These are phyloP conservation scores for Eucera pruinosa DNA, from an alignment of 2,888 invertebrate genomes.

Conservation along the genomic window DNA sequence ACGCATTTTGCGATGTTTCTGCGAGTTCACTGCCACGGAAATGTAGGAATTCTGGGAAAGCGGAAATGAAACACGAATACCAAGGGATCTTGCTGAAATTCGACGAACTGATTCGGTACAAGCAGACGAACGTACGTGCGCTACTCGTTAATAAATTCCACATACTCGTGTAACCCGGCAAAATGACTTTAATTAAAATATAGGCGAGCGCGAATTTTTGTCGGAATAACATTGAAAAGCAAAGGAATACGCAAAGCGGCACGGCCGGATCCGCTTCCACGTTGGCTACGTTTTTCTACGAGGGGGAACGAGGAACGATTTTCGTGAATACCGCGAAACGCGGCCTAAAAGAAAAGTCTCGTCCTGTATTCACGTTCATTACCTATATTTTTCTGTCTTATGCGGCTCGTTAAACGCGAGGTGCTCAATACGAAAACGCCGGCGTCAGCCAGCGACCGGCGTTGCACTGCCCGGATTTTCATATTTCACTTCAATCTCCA, in stretches of 20 bases:
- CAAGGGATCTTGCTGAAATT: constrained; percentile 41
- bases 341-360: constrained; percentile 42
- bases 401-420: constrained; percentile 68
- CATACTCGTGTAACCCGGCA: constrained; percentile 38
- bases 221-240: constrained; percentile 65
- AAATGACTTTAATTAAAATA: constrained; percentile 65
- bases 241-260: constrained; percentile 20
- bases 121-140: constrained; percentile 27
- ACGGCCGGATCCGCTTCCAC: constrained; percentile 19
- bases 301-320: constrained; percentile 51
- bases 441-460: constrained; percentile 38
- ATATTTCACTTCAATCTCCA: constrained; percentile 82
- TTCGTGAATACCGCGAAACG: constrained; percentile 51
- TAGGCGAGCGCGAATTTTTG: constrained; percentile 53
- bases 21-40: background rate
- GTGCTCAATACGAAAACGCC: constrained; percentile 70
- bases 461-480: constrained; percentile 74
- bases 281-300: constrained; percentile 23
- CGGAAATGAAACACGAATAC: constrained; percentile 29
- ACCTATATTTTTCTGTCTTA: constrained; percentile 72
- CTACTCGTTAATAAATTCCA: constrained; percentile 59
- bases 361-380: constrained; percentile 67
- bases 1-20: background rate
- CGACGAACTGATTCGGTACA: constrained; percentile 33
- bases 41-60: constrained; percentile 14